phyloP scores from a whole-genome alignment of 2,113 vertebrate genomes.

The Junco hyemalis region DNA sequence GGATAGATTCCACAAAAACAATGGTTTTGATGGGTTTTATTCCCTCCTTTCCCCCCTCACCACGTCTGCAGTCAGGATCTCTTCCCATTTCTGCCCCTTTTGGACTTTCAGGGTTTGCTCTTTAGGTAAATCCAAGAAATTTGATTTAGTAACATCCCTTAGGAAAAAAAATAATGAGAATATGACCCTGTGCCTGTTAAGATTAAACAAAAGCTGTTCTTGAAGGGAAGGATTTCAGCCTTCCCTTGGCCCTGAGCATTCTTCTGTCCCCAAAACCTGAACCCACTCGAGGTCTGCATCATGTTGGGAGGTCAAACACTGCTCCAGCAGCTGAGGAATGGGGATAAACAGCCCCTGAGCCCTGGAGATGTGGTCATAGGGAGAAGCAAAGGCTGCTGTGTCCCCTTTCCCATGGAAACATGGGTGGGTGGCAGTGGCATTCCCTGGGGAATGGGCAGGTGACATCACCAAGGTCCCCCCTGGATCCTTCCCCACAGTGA shows the following conservation, averaged over 20 bases:
- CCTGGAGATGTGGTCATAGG: background rate
- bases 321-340: background rate
- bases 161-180: rapidly evolving
- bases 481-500: rapidly evolving
- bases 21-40: background rate
- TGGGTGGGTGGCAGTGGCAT: rapidly evolving
- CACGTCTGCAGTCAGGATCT: background rate
- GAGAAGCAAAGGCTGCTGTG: background rate
- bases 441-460: background rate
- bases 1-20: background rate
- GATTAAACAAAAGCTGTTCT: background rate
- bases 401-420: no score
- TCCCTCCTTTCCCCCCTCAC: background rate
- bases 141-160: background rate
- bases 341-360: background rate
- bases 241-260: background rate
- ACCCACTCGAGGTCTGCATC: rapidly evolving
- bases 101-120: background rate
- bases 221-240: background rate
- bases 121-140: background rate
- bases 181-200: background rate
- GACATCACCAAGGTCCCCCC: rapidly evolving
- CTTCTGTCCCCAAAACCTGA: background rate
- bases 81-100: background rate
- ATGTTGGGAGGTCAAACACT: background rate